Percentiles rank a stretch among this genome's conserved stretches.
phyloP scores from a whole-genome alignment of 1,140 invertebrate species.

The Brachionus rubens region DNA sequence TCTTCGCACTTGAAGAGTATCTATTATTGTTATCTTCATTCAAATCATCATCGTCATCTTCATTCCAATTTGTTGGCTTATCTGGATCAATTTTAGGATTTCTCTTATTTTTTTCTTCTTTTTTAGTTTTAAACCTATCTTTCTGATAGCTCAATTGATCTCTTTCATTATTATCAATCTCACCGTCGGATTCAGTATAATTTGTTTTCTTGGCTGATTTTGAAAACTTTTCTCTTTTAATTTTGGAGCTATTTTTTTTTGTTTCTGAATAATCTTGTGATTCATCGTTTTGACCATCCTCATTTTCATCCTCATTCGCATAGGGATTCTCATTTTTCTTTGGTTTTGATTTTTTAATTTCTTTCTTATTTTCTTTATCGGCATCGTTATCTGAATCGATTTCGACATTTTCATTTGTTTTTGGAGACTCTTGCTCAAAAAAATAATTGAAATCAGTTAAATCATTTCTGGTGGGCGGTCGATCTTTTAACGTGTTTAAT shows the following conservation, averaged over 20 bases:
- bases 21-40: background rate
- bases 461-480: background rate
- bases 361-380: background rate
- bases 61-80: slow-evolving; percentile 16
- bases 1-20: background rate
- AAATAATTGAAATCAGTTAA: background rate
- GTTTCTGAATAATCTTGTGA: no score
- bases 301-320: no score
- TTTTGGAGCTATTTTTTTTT: no score
- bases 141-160: background rate
- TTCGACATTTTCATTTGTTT: background rate
- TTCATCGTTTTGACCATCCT: no score
- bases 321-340: no score
- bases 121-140: background rate
- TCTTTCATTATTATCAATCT: no score
- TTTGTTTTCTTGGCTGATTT: no score
- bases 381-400: background rate
- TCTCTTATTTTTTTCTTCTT: background rate
- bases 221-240: no score
- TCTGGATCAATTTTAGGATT: background rate
- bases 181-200: no score
- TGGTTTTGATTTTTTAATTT: no score
- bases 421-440: no score
- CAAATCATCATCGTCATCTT: background rate
- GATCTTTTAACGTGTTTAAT: background rate